Conservation (phyloP, 2,113 vertebrate genomes). For the Vulpes vulpes region DNA sequence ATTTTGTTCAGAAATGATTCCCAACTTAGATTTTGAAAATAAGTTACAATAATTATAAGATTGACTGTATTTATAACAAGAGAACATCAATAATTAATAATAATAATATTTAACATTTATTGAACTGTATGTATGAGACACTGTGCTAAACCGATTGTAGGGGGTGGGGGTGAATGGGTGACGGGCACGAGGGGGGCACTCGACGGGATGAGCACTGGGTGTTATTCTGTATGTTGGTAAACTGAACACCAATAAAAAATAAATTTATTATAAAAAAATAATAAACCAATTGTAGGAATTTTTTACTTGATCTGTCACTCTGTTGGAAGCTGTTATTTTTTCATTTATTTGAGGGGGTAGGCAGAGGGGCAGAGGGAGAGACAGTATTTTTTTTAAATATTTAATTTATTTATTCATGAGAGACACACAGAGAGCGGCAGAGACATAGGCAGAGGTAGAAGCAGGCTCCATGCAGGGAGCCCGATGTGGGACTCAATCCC, state of each 20-base stretch:
- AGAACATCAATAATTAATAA: neutral
- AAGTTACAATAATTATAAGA: neutral
- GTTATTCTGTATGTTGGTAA: too few relatives aligned
- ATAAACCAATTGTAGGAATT: neutral
- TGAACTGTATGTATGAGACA: neutral
- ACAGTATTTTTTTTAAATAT: too few relatives aligned
- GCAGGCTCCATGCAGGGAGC: too few relatives aligned
- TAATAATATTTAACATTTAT: neutral
- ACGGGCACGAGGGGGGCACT: too few relatives aligned
- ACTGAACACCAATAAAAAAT: too few relatives aligned
- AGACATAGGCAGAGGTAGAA: too few relatives aligned
- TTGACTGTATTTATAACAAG: neutral
- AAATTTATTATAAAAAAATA: too few relatives aligned
- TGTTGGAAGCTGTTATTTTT: neutral
- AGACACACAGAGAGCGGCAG: too few relatives aligned
- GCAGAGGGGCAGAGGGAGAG: neutral
- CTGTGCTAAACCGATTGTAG: neutral
- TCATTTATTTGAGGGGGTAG: neutral
- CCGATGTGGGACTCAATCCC: too few relatives aligned
- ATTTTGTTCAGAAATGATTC: slow-evolving; percentile 46
- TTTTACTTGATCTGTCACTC: neutral
- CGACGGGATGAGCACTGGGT: too few relatives aligned
- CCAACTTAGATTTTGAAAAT: slow-evolving; percentile 54
- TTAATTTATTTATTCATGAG: too few relatives aligned
- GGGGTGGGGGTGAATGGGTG: too few relatives aligned